Conservation (phyloP, 2,113 vertebrate genomes). For the Holacanthus passer region DNA sequence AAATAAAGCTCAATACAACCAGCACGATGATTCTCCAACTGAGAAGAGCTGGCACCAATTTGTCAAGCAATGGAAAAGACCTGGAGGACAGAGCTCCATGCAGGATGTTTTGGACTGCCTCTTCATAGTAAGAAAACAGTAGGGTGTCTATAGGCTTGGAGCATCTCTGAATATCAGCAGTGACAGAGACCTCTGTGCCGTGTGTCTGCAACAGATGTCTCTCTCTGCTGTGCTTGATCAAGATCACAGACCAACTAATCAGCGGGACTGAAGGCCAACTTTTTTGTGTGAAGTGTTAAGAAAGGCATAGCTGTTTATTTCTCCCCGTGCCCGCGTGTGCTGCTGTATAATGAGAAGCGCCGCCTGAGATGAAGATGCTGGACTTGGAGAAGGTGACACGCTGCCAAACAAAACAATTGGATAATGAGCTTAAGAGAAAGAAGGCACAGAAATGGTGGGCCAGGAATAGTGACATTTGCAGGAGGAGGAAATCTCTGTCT, state of each 20-base stretch:
- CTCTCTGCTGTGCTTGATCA: slow-evolving; percentile 44
- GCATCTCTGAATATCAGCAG: slow-evolving; percentile 50
- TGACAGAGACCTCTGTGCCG: slow-evolving; percentile 51
- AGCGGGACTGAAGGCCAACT: slow-evolving; percentile 19
- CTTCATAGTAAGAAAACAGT: slow-evolving; percentile 1
- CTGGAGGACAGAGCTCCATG: slow-evolving; percentile 7
- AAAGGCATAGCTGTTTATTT: slow-evolving; percentile 24
- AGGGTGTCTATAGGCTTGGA: slow-evolving; percentile 32
- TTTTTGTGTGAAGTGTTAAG: slow-evolving; percentile 27
- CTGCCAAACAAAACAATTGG: slow-evolving; percentile 66
- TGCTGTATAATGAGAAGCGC: slow-evolving; percentile 26
- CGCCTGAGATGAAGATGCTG: slow-evolving; percentile 27
- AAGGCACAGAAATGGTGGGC: slow-evolving; percentile 36
- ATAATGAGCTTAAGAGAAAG: slow-evolving; percentile 70
- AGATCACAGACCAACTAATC: slow-evolving; percentile 48
- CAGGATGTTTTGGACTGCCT: slow-evolving; percentile 14
- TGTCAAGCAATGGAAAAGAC: slow-evolving; percentile 19
- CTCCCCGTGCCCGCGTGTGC: not conserved
- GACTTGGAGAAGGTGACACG: slow-evolving; percentile 17
- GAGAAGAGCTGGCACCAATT: slow-evolving; percentile 1
- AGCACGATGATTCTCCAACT: not conserved
- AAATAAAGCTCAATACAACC: not conserved
- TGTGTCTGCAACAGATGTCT: slow-evolving; percentile 70
- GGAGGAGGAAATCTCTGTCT: slow-evolving; percentile 37
- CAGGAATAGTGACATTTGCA: slow-evolving; percentile 59